Base-by-base conservation (phyloP, 92 coral and sea anemone genomes). In the Palythoa heliodiscus region DNA sequence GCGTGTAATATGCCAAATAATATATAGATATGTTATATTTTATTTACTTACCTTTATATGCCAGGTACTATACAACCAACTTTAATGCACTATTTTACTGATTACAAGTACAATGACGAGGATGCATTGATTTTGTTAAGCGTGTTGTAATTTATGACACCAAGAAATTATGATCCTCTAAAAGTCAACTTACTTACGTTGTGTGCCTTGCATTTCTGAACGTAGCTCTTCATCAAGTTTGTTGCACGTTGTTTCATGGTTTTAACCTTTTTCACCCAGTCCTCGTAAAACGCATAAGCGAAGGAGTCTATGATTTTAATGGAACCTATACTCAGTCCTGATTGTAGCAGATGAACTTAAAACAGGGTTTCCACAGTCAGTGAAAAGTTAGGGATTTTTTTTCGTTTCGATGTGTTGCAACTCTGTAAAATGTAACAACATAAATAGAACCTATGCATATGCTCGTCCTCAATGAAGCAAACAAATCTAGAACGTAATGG, bases 201-300 rank as follows among this genome's bases (percentile, higher is more conserved):
- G 63, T 75, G 79, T 4, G 63, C 79, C 43, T 75, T 53, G 64
- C 79, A 75, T 24, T 75, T 75, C 1, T 75, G 20, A 12, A 24
- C 40, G 64, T 75, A 75, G 39, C 64, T 75, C 47, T 22, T 75
- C 13, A 75, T 52, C 79, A 75, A 52, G 40, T 23, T 53, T 10
- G 38, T 75, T 75, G 63, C 79, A 7, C 79, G 63, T 52, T 75
- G 39, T 52, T 75, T 75, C 63, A 20, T 75, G 19, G 60, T 58
- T 29, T 37, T 75, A 29, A 24, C 39, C 10, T 75, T 63, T 11
- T 75, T 75, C 39, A 39, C 38, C 79, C 79, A 75, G 63, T 75
- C 79, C n/a, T 75, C 79, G 63, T 75, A 75, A 24, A 52, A 75
- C n/a, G 79, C 79, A 11, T 75, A 22, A 52, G 79, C 79, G 52